Evolutionary conservation across 2,888 invertebrate genomes (phyloP).

Genomic region (Caenorhabditis doughertyi): DNA sequence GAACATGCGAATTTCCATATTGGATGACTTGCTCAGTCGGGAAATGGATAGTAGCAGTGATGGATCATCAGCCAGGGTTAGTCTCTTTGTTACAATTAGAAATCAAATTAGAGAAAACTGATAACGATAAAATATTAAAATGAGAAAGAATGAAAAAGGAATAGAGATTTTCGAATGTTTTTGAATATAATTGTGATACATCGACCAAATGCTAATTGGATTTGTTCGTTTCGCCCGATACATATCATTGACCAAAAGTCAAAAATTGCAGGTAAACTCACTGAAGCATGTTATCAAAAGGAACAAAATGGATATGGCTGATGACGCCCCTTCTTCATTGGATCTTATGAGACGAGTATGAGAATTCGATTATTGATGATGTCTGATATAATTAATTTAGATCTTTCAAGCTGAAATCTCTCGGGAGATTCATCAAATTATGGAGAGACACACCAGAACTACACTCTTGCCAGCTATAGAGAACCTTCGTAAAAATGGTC

Average conservation of each 20-base stretch:
- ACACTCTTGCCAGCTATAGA: constrained; percentile 81
- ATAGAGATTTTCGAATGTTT: too few species aligned
- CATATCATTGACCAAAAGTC: background rate
- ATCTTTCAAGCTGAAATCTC: constrained; percentile 77
- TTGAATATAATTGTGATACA: too few species aligned
- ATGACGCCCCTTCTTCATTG: constrained; percentile 75
- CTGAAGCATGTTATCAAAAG: constrained; percentile 74
- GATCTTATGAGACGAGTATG: constrained; percentile 78
- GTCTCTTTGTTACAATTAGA: constrained; percentile 15
- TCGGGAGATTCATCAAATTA: constrained; percentile 76
- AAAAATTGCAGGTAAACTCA: constrained; percentile 71
- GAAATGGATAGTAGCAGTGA: constrained; percentile 66
- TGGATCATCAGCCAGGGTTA: constrained; percentile 71
- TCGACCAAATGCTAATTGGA: constrained; percentile 9
- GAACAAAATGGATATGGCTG: constrained; percentile 79
- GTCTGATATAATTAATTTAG: constrained; percentile 45
- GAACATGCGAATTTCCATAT: constrained; percentile 78
- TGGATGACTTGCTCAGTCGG: constrained; percentile 73
- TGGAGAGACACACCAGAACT: constrained; percentile 79
- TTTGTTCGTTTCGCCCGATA: background rate
- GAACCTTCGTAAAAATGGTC: constrained; percentile 79
- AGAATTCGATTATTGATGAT: background rate
- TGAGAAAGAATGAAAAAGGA: background rate
- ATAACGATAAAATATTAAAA: too few species aligned
- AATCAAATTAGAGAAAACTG: background rate